phyloP scores from a whole-genome alignment of 1,140 invertebrate genomes.

The Lithobius niger region DNA sequence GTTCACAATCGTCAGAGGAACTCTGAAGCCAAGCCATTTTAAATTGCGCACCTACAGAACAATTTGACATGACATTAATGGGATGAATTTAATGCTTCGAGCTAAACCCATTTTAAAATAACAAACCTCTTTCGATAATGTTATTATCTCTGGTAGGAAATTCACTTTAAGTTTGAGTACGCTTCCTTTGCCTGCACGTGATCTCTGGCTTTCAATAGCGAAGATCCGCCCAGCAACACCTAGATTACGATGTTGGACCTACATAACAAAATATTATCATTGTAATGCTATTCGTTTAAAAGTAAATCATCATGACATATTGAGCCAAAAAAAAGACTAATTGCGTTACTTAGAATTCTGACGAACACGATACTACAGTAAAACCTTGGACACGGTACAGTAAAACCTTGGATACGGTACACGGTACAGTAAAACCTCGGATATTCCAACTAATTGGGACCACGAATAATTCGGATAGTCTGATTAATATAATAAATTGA shows the following conservation, averaged over 20 bases:
- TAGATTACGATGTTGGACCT: conserved; percentile 83
- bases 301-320: too few relatives aligned
- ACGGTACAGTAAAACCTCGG: too few relatives aligned
- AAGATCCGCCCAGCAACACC: conserved; percentile 90
- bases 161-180: conserved; percentile 90
- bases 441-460: too few relatives aligned
- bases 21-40: conserved; percentile 89
- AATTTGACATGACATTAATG: too few relatives aligned
- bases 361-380: too few relatives aligned
- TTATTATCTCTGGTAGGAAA: conserved; percentile 96
- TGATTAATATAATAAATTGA: too few relatives aligned
- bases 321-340: too few relatives aligned
- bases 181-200: conserved; percentile 68
- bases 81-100: not conserved
- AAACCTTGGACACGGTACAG: too few relatives aligned
- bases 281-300: not conserved
- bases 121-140: conserved; percentile 93
- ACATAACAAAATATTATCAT: conserved; percentile 10
- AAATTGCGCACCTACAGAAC: conserved; percentile 75
- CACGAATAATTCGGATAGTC: too few relatives aligned
- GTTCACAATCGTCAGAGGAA: conserved; percentile 94
- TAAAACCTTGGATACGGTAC: too few relatives aligned
- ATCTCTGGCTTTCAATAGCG: conserved; percentile 68
- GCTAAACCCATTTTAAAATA: conserved; percentile 11
- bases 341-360: too few relatives aligned